Percentiles rank a stretch among this genome's conserved stretches.
Conservation (phyloP, 1,140 invertebrate genomes). For the Papilio xuthus region DNA sequence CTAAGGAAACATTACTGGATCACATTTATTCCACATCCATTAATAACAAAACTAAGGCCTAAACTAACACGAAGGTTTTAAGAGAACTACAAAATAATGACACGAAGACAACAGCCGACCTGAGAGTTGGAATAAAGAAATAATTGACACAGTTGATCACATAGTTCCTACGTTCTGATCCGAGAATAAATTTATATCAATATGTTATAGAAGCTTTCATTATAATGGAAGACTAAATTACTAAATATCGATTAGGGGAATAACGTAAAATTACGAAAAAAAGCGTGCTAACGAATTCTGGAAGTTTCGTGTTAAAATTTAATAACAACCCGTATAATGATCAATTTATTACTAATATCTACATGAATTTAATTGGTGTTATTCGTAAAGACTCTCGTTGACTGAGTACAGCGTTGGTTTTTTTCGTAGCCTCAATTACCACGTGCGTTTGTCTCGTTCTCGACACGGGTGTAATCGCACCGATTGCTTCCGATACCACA, state of each 20-base stretch:
- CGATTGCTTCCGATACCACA: background rate
- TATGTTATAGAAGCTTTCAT: slow-evolving; percentile 65
- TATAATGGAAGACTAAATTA: slow-evolving; percentile 68
- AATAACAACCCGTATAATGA: slow-evolving; percentile 63
- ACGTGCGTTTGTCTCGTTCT: background rate
- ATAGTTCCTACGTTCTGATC: slow-evolving; percentile 75
- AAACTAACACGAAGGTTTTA: slow-evolving; percentile 58
- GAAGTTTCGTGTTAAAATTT: slow-evolving; percentile 58
- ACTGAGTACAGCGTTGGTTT: slow-evolving; percentile 40
- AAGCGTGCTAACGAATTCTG: slow-evolving; percentile 60
- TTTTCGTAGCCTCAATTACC: slow-evolving; percentile 45
- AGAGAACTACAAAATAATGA: slow-evolving; percentile 52
- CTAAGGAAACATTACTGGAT: slow-evolving; percentile 72
- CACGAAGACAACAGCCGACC: slow-evolving; percentile 55
- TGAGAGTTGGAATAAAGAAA: slow-evolving; percentile 68
- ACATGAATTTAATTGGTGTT: slow-evolving; percentile 74
- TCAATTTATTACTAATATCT: slow-evolving; percentile 61
- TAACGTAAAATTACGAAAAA: slow-evolving; percentile 44
- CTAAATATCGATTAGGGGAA: slow-evolving; percentile 49
- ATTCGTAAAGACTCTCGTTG: slow-evolving; percentile 54
- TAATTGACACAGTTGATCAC: slow-evolving; percentile 81
- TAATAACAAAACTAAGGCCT: slow-evolving; percentile 67
- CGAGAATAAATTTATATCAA: slow-evolving; percentile 59
- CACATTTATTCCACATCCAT: slow-evolving; percentile 76
- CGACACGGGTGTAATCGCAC: background rate